Base-by-base conservation (phyloP, 2,888 invertebrate genomes). In the Strigamia crassipes region DNA sequence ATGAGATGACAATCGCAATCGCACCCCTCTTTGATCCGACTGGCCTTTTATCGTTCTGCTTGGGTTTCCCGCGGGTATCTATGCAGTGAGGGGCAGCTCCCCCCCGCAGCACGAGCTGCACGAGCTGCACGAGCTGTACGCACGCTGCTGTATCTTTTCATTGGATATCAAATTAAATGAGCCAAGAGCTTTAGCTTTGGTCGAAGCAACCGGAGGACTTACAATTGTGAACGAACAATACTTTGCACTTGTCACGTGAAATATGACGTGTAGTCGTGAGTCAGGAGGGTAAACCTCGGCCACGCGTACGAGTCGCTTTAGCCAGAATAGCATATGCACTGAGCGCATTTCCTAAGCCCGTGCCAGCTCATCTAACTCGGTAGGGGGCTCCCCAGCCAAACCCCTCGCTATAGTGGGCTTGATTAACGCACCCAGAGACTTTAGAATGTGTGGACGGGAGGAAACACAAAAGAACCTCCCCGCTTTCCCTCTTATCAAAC, bases 91-190 rank as follows among this genome's bases (percentile, higher is more conserved):
- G 61, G 61, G 61, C 12, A 23, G 21, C 10, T 21, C 3, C 61
- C 21, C 61, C 23, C 21, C 23, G 51, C 18, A n/a, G 61, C 61
- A 13, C 61, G 9, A 61, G 61, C 61, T 23, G 21, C 61, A 13
- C 61, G 9, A 61, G 61, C 61, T 23, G 21, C 12, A 66, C 51
- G 15, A 38, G 38, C 38, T 38, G 38, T 10, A 38, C 51, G 18
- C 27, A 27, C 10, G 51, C 51, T 18, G 61, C 61, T 66, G 61
- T 66, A 66, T 66, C 61, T 66, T 66, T 66, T 66, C 61, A 66
- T 66, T 66, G 61, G 61, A 66, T 66, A 66, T 66, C 61, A 66
- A 66, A 66, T 66, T 66, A 66, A 66, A 66, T 66, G 61, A 66
- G 61, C 21, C 61, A 66, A 66, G 61, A 66, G 61, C 61, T 21